Conservation (phyloP, 2,888 invertebrate species). For the Sphinx pinastri region DNA sequence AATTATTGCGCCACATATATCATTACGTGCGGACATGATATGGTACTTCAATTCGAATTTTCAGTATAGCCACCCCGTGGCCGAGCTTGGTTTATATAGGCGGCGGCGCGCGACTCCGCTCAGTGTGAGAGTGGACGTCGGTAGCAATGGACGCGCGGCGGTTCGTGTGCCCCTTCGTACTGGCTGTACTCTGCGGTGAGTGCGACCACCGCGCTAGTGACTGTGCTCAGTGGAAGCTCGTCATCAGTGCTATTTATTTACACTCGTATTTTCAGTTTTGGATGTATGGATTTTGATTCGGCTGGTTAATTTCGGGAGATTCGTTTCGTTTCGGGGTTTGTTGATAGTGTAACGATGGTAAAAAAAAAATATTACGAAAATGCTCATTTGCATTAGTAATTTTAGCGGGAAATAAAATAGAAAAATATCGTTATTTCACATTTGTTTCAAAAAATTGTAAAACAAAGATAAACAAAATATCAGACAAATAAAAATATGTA, state of each 20-base stretch:
- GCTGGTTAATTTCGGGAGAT: no score
- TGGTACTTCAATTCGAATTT: no score
- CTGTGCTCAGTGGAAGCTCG: neutral
- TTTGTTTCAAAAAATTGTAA: no score
- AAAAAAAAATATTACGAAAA: no score
- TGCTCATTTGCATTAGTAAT: neutral
- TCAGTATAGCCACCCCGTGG: neutral
- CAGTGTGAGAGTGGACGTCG: neutral
- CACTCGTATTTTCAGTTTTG: neutral
- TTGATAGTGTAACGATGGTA: neutral
- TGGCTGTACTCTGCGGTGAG: slow-evolving; percentile 13
- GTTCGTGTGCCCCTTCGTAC: neutral
- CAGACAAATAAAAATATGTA: no score
- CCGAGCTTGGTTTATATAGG: slow-evolving; percentile 10
- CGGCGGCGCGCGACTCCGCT: neutral
- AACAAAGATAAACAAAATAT: no score
- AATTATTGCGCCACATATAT: no score
- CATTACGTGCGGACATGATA: no score
- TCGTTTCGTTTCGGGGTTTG: neutral
- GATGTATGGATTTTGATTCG: neutral
- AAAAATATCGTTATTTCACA: no score
- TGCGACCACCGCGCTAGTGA: neutral
- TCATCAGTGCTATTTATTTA: neutral
- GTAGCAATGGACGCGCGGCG: neutral
- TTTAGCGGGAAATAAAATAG: no score